Evolutionary conservation across 1,140 invertebrate species (phyloP).

Genomic region (Drosophila murphyi): DNA sequence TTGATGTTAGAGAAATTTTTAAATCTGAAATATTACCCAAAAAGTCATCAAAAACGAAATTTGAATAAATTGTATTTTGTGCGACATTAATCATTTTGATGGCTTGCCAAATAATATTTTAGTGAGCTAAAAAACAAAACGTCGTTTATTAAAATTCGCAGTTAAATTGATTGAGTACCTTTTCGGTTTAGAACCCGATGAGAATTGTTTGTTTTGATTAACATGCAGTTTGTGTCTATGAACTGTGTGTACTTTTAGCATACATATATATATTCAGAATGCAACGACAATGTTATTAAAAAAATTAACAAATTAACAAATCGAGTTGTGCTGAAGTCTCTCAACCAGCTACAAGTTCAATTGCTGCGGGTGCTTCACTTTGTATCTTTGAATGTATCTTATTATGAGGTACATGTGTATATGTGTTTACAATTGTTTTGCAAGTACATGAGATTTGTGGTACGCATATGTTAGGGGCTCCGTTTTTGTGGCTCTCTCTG

Average conservation of each 20-base stretch:
- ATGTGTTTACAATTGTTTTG: slow-evolving; percentile 55
- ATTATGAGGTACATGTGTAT: slow-evolving; percentile 7
- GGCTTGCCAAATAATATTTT: slow-evolving; percentile 14
- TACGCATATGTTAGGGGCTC: slow-evolving; percentile 11
- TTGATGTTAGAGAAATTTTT: background rate
- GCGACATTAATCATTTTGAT: slow-evolving; percentile 45
- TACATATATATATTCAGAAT: slow-evolving; percentile 47
- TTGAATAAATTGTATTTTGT: slow-evolving; percentile 13
- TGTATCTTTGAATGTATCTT: slow-evolving; percentile 31
- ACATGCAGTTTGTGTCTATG: slow-evolving; percentile 1
- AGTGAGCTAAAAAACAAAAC: slow-evolving; percentile 18
- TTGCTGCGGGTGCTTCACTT: slow-evolving; percentile 74
- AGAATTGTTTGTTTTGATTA: slow-evolving; percentile 13
- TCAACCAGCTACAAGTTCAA: slow-evolving; percentile 55
- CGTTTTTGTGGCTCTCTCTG: background rate
- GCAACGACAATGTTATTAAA: slow-evolving; percentile 41
- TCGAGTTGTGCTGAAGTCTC: slow-evolving; percentile 57
- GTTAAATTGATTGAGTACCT: slow-evolving; percentile 28
- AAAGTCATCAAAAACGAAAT: background rate
- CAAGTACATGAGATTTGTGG: slow-evolving; percentile 59
- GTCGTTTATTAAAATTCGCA: slow-evolving; percentile 15
- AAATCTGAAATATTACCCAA: background rate
- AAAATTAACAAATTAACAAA: slow-evolving; percentile 58
- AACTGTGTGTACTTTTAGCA: slow-evolving; percentile 16
- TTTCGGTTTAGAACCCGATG: slow-evolving; percentile 4